Evolutionary conservation across 2,113 vertebrate genomes (phyloP).

Genomic region (Microcebus griseorufus): DNA sequence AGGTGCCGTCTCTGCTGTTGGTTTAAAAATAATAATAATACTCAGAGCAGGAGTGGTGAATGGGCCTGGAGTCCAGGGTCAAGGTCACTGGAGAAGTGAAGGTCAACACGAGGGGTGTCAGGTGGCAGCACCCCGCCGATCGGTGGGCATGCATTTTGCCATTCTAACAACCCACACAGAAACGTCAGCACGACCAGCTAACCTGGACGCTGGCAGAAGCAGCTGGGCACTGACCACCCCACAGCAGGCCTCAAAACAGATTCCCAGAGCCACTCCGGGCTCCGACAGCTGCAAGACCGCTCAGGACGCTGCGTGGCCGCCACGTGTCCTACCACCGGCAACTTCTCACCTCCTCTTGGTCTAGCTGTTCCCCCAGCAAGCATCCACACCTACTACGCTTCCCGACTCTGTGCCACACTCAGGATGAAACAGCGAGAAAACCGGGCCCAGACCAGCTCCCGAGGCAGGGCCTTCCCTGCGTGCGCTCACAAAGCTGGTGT

Average conservation of each 20-base stretch:
- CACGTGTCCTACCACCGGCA: accelerated
- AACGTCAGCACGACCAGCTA: not conserved
- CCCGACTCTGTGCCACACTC: not conserved
- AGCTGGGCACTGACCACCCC: accelerated
- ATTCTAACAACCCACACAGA: not conserved
- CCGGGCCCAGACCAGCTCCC: accelerated
- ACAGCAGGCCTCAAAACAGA: not conserved
- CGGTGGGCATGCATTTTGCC: accelerated
- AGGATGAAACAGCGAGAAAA: not conserved
- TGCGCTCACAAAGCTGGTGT: accelerated
- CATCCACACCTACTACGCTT: not conserved
- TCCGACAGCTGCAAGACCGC: accelerated
- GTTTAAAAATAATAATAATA: not conserved
- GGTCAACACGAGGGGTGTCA: not conserved
- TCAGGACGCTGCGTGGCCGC: not conserved
- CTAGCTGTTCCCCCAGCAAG: not conserved
- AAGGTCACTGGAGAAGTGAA: not conserved
- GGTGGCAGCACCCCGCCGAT: not conserved
- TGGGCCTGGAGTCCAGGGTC: not conserved
- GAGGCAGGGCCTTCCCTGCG: not conserved
- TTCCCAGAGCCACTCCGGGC: not conserved
- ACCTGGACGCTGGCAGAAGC: not conserved
- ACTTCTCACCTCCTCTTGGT: not conserved
- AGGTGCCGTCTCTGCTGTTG: too few relatives aligned
- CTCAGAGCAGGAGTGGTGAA: not conserved